Evolutionary conservation across 1,140 invertebrate species (phyloP).

Genomic region (Papilio aristodemus): DNA sequence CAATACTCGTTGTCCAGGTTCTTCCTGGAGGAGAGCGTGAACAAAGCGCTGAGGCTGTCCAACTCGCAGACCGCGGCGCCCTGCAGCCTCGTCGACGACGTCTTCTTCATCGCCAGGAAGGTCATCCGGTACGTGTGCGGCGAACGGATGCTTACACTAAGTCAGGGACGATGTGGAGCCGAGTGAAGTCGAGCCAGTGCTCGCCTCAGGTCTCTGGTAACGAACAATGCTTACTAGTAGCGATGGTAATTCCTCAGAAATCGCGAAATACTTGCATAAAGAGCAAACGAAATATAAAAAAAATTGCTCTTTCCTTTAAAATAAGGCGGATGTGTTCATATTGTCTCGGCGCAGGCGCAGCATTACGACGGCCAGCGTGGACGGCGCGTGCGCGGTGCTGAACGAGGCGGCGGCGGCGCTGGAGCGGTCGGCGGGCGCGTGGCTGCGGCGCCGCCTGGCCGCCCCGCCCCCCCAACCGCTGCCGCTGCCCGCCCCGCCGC

Average conservation of each 20-base stretch:
- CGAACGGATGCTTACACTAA: too few relatives aligned
- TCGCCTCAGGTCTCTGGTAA: too few relatives aligned
- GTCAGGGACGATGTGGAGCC: too few relatives aligned
- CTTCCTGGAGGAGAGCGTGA: conserved; percentile 97
- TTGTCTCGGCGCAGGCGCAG: conserved; percentile 82
- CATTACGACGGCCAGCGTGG: conserved; percentile 93
- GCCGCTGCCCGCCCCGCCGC: conserved; percentile 90
- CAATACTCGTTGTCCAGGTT: too few relatives aligned
- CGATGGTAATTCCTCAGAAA: too few relatives aligned
- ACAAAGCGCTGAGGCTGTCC: conserved; percentile 96
- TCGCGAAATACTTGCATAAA: too few relatives aligned
- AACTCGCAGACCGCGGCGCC: conserved; percentile 84
- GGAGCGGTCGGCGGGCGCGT: conserved; percentile 91
- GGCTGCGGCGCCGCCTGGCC: conserved; percentile 88
- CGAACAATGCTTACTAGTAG: too few relatives aligned
- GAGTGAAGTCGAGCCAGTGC: too few relatives aligned
- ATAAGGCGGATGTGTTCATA: too few relatives aligned
- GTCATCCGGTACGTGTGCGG: conserved; percentile 93
- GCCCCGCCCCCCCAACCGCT: conserved; percentile 93
- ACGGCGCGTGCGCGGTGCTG: conserved; percentile 97
- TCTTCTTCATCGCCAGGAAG: conserved; percentile 98
- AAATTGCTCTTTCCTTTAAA: too few relatives aligned
- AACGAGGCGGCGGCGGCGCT: conserved; percentile 95
- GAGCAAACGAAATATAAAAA: too few relatives aligned
- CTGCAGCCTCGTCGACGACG: conserved; percentile 97